These are phyloP conservation scores for Thomomys bottae DNA, from an alignment of 2,113 vertebrate species.

Conservation along the genomic window DNA sequence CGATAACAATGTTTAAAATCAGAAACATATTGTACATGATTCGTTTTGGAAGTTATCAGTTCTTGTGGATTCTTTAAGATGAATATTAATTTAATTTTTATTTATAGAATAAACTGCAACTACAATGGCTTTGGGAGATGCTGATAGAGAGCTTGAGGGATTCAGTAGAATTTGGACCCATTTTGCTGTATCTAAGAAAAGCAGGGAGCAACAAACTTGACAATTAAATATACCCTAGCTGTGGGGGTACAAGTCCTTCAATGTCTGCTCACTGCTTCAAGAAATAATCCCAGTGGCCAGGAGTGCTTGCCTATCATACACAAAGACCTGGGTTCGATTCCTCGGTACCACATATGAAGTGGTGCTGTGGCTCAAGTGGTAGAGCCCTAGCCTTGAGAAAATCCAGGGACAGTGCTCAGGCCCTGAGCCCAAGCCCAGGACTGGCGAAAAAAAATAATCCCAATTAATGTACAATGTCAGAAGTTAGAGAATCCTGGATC, in stretches of 20 bases:
- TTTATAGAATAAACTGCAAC: conserved; percentile 12
- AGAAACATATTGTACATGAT: neutral
- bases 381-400: no score
- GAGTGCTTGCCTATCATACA: no score
- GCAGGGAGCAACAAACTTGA: neutral
- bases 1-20: neutral
- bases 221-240: neutral
- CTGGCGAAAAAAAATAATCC: neutral
- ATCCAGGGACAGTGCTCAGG: no score
- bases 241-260: neutral
- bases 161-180: neutral
- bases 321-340: no score
- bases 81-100: conserved; percentile 19
- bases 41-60: neutral
- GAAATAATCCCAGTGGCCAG: no score
- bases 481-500: neutral
- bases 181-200: conserved; percentile 15
- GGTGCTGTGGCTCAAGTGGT: no score
- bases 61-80: conserved; percentile 18
- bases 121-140: neutral
- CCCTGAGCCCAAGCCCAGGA: no score
- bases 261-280: neutral
- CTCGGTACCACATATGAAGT: no score
- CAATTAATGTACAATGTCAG: conserved; percentile 5
- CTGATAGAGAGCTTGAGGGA: neutral